Conservation (phyloP, 2,888 invertebrate species). For the Amiota communis region DNA sequence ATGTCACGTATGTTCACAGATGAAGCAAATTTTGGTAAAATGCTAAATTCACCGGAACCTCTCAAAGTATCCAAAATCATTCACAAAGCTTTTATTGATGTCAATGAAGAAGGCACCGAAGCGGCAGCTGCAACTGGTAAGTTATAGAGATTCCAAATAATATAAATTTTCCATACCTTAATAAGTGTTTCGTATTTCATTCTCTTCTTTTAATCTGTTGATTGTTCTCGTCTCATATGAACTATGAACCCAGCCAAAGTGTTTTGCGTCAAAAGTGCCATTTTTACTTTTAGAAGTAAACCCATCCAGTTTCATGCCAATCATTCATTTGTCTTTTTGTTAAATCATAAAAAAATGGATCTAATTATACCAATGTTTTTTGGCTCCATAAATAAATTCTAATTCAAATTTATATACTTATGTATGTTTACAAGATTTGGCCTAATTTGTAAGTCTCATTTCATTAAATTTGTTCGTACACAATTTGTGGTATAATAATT, state of each 20-base stretch:
- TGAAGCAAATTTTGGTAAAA: constrained; percentile 77
- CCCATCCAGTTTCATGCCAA: constrained; percentile 57
- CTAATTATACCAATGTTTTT: constrained; percentile 41
- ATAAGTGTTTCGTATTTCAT: not conserved
- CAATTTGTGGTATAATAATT: no score
- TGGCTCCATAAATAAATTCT: constrained; percentile 40
- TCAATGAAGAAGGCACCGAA: constrained; percentile 91
- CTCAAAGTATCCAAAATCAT: constrained; percentile 80
- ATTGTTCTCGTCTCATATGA: constrained; percentile 35
- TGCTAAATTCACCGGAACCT: constrained; percentile 74
- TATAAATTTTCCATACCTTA: constrained; percentile 20
- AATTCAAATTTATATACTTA: constrained; percentile 30
- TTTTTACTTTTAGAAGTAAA: constrained; percentile 33
- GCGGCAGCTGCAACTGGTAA: constrained; percentile 85
- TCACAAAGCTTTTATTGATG: constrained; percentile 90
- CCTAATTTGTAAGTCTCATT: no score
- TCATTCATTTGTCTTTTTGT: constrained; percentile 65
- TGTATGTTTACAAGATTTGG: no score
- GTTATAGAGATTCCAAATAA: not conserved
- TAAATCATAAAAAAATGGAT: constrained; percentile 39
- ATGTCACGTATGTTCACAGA: constrained; percentile 78
- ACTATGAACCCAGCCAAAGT: constrained; percentile 70
- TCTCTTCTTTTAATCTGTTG: constrained; percentile 22
- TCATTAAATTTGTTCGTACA: no score
- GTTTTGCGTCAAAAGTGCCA: constrained; percentile 67